phyloP scores from a whole-genome alignment of 1,140 invertebrate genomes.

The Dryas iulia region DNA sequence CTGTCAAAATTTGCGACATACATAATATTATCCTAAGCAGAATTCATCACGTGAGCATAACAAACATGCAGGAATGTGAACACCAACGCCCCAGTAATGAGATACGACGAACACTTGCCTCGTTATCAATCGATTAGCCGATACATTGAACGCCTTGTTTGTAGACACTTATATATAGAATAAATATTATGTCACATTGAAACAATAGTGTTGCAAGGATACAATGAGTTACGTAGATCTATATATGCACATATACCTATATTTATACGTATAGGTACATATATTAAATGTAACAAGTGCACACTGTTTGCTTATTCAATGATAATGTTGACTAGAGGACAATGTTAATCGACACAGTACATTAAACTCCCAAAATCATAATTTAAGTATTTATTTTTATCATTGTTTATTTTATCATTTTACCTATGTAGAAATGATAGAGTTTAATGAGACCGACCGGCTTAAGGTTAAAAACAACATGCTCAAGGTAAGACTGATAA shows the following conservation, averaged over 20 bases:
- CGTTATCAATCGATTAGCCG: constrained; percentile 43
- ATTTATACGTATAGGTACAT: not conserved
- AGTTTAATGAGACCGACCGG: not conserved
- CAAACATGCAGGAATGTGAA: constrained; percentile 45
- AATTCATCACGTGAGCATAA: constrained; percentile 22
- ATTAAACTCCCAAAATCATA: no score
- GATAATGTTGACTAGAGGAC: no score
- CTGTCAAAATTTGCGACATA: no score
- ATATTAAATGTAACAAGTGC: not conserved
- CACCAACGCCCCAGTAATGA: constrained; percentile 58
- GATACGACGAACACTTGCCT: constrained; percentile 57
- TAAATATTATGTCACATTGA: constrained; percentile 26
- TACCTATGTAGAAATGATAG: not conserved
- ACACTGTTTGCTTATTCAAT: no score
- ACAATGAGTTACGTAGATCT: not conserved
- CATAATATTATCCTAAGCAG: constrained; percentile 9
- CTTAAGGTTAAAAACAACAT: not conserved
- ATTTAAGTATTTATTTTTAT: not conserved
- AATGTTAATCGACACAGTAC: no score
- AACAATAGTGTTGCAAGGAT: not conserved
- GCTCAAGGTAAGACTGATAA: constrained; percentile 3
- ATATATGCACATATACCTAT: no score
- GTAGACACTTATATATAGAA: constrained; percentile 17
- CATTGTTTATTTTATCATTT: not conserved
- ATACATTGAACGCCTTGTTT: constrained; percentile 17